These are phyloP conservation scores for Pseudorhiza aurosa DNA, from an alignment of 30 jellyfish, hydroid and myxozoan species.

Conservation along the genomic window DNA sequence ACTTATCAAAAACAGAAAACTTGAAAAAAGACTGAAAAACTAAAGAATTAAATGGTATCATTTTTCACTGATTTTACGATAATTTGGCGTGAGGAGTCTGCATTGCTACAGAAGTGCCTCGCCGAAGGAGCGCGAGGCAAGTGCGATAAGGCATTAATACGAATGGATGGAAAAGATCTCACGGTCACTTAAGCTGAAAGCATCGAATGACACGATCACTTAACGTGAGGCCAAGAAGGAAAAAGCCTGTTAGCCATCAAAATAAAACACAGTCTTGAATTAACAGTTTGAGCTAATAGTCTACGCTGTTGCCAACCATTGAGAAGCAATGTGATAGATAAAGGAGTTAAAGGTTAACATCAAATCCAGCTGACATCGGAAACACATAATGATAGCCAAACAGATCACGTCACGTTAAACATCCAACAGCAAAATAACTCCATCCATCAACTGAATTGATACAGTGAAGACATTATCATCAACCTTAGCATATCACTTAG, in stretches of 20 bases:
- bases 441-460: too few relatives aligned
- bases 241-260: constrained; percentile 44
- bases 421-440: too few relatives aligned
- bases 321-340: constrained; percentile 21
- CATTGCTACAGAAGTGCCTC: background rate
- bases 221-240: background rate
- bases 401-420: constrained; percentile 37
- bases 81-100: too few relatives aligned
- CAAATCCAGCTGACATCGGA: constrained; percentile 56
- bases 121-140: background rate
- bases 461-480: too few relatives aligned
- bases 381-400: constrained; percentile 50
- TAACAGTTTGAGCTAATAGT: constrained; percentile 61
- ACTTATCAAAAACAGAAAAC: too few relatives aligned
- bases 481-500: too few relatives aligned
- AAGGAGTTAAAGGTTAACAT: constrained; percentile 62
- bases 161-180: background rate
- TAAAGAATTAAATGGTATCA: too few relatives aligned
- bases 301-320: constrained; percentile 38
- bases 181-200: too few relatives aligned
- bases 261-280: background rate
- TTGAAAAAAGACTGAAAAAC: too few relatives aligned
- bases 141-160: too few relatives aligned
- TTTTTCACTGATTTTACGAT: too few relatives aligned
- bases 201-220: background rate